These are phyloP conservation scores for Lophotis ruficrista DNA, from an alignment of 2,113 vertebrate genomes.

Conservation along the genomic window DNA sequence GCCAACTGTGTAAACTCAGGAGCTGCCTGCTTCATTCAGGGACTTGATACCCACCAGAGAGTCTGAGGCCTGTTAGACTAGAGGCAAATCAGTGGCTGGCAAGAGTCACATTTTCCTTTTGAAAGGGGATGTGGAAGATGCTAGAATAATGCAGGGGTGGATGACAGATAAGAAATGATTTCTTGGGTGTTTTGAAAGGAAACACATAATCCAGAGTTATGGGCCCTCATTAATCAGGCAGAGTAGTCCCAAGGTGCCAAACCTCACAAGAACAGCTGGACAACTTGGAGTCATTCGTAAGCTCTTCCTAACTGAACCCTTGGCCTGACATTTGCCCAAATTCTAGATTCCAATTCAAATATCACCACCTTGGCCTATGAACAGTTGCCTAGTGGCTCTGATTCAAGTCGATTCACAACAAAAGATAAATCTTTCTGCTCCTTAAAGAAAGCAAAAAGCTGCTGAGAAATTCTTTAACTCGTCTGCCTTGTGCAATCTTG, in stretches of 20 bases:
- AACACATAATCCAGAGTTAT: conserved; percentile 33
- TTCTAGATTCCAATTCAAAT: conserved; percentile 10
- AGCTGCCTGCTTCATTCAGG: conserved; percentile 48
- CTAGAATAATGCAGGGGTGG: background rate
- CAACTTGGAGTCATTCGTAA: background rate
- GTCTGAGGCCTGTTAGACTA: background rate
- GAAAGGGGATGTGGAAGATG: conserved; percentile 3
- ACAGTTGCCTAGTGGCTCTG: background rate
- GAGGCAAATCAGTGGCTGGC: background rate
- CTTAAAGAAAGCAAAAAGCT: conserved; percentile 3
- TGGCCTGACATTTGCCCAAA: background rate
- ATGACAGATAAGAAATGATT: background rate
- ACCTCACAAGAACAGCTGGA: background rate
- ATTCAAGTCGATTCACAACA: conserved; percentile 18
- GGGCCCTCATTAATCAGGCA: conserved; percentile 22
- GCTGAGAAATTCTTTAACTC: background rate
- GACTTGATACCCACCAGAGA: conserved; percentile 31
- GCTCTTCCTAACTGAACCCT: background rate
- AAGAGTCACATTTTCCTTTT: conserved; percentile 1
- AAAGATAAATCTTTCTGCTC: conserved; percentile 39
- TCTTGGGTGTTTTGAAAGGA: conserved; percentile 4
- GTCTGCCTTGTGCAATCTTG: background rate
- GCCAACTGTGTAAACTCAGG: conserved; percentile 63
- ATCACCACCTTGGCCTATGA: background rate
- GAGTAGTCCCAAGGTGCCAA: background rate